These are phyloP conservation scores for Leptinotarsa juncta DNA, from an alignment of 2,888 invertebrate genomes.

Conservation along the genomic window DNA sequence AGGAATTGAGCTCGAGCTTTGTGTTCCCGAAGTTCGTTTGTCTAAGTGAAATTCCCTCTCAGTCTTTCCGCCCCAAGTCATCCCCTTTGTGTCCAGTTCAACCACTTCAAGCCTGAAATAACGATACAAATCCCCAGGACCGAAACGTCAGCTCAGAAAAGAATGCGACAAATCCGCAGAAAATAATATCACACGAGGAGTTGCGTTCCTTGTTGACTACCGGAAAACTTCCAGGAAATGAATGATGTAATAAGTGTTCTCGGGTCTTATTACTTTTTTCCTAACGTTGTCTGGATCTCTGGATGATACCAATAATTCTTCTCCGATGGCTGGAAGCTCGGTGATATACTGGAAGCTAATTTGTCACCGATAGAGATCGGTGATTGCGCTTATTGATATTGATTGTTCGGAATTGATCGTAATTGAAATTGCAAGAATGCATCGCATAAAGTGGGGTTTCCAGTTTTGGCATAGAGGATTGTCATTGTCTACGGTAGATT, in stretches of 20 bases:
- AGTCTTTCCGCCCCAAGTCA: background rate
- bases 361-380: slow-evolving; percentile 6
- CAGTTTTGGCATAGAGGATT: background rate
- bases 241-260: slow-evolving; percentile 16
- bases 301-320: slow-evolving; percentile 14
- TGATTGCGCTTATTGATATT: slow-evolving; percentile 13
- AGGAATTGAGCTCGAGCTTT: slow-evolving; percentile 2
- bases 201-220: slow-evolving; percentile 8
- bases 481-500: background rate
- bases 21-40: slow-evolving; percentile 1
- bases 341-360: slow-evolving; percentile 12
- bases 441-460: background rate
- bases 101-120: slow-evolving; percentile 9
- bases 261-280: slow-evolving; percentile 7
- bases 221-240: slow-evolving; percentile 1
- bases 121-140: slow-evolving; percentile 12
- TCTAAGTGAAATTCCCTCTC: slow-evolving; percentile 4
- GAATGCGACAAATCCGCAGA: slow-evolving; percentile 16
- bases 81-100: slow-evolving; percentile 9
- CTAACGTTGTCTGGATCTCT: slow-evolving; percentile 6
- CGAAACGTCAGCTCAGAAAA: slow-evolving; percentile 10
- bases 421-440: background rate
- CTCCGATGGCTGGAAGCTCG: background rate
- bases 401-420: background rate
- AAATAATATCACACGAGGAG: slow-evolving; percentile 14